Evolutionary conservation across 2,888 invertebrate genomes (phyloP).

Genomic region (Calameuta filiformis): DNA sequence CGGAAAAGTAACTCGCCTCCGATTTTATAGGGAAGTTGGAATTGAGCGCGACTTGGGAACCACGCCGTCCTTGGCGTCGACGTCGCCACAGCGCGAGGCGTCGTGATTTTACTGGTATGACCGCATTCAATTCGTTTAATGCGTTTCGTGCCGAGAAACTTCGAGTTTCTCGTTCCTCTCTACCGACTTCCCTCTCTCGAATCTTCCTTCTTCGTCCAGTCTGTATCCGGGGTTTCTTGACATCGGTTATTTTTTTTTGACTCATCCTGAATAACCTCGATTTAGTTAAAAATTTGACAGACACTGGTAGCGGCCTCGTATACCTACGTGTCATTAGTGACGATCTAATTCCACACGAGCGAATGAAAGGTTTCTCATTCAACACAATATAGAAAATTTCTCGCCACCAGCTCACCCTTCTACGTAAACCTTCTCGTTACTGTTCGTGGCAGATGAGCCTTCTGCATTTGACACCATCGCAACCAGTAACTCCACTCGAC

Average conservation of each 20-base stretch:
- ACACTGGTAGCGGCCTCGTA: neutral
- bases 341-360: neutral
- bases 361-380: neutral
- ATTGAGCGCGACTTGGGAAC: neutral
- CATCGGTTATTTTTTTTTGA: neutral
- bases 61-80: neutral
- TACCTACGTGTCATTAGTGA: neutral
- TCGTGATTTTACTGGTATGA: neutral
- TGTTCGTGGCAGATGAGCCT: conserved; percentile 8
- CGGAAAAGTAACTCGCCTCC: neutral
- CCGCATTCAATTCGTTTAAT: neutral
- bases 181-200: neutral
- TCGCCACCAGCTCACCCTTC: neutral
- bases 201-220: neutral
- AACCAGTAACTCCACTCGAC: conserved; percentile 34
- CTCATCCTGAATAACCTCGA: neutral
- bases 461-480: conserved; percentile 20
- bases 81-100: neutral
- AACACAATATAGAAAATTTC: neutral
- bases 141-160: neutral
- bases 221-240: neutral
- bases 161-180: neutral
- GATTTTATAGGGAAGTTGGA: neutral
- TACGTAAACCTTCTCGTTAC: neutral
- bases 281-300: neutral